A percentile compares a stretch with the other conserved stretches of the same genome.
Conservation (phyloP, 2,888 invertebrate species). For the Morpho achilles region DNA sequence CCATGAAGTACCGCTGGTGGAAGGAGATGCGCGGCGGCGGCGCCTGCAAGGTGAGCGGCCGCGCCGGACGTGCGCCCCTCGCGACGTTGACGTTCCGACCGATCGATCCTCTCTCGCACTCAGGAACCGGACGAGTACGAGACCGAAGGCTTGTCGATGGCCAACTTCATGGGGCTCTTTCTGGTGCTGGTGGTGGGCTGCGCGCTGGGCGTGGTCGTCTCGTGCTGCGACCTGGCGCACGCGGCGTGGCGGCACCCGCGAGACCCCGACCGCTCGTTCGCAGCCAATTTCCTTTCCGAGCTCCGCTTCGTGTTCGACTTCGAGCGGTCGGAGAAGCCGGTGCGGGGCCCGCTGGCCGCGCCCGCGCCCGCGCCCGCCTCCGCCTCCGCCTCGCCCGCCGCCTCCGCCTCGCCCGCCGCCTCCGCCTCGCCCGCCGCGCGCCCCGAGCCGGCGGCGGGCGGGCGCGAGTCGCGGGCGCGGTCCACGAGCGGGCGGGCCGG, state of each 20-base stretch:
- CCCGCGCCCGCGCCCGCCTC: no score
- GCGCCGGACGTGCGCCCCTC: no score
- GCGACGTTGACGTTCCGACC: no score
- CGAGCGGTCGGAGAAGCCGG: constrained; percentile 56
- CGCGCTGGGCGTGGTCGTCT: constrained; percentile 80
- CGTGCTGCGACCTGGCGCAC: constrained; percentile 80
- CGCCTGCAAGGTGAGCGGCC: constrained; percentile 78
- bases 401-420: constrained; percentile 4
- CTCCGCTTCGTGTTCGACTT: constrained; percentile 66
- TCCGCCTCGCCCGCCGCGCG: no score
- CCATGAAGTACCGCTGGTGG: constrained; percentile 94
- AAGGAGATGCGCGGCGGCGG: constrained; percentile 88
- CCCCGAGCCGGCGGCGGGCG: constrained; percentile 4
- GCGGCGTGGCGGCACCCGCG: constrained; percentile 46
- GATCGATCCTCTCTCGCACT: neutral
- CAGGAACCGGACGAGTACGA: constrained; percentile 52
- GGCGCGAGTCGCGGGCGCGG: constrained; percentile 11
- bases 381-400: constrained; percentile 15
- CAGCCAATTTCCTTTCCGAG: constrained; percentile 42
- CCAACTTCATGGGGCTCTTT: constrained; percentile 90
- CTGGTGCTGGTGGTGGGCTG: constrained; percentile 85
- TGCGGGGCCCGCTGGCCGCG: constrained; percentile 38
- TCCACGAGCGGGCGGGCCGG: constrained; percentile 26
- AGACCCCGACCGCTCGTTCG: constrained; percentile 38
- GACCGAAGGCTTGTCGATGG: constrained; percentile 75